Evolutionary conservation across 2,888 invertebrate genomes (phyloP), one percentile per base, ranked within the genome.

Genomic region (Augiades crinisus): DNA sequence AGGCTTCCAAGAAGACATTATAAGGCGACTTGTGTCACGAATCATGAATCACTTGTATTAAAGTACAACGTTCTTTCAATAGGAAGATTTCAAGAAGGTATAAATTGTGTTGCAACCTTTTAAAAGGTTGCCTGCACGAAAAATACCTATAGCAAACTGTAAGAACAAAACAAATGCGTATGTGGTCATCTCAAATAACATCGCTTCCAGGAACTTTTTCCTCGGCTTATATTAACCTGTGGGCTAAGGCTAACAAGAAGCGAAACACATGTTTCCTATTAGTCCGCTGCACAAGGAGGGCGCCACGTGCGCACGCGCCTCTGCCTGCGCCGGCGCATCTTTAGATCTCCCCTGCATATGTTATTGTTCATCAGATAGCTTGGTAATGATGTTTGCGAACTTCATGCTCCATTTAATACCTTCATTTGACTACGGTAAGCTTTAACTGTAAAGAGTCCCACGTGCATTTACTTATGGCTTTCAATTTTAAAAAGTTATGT

Each of bases 371-470:
- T 49, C 41, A 38, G 47, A 37, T 47, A 47, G 21, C 38, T 34
- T 17, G 41, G 10, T 41, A 49, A 49, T 36, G 47, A 49, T 49
- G 40, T 40, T 49, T 40, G 47, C 47, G 47, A 49, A 49, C 40
- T 49, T 40, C 40, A 33, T 8, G 47, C 22, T 24, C 17, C 47
- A 49, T 49, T 49, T 30, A 40, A 16, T 31, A 31, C 22, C 47
- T 33, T 22, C 21, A 31, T 31, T 36, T 13, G 21, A 22, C 33
- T 40, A 12, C 31, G 22, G 12, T 33, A n/a, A 8, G 21, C 31
- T 31, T 22, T 22, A 4, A 47, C 5, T 37, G 27, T 37, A 24
- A n/a, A n/a, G n/a, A n/a, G n/a, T n/a, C n/a, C n/a, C n/a, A n/a
- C n/a, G n/a, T n/a, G n/a, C n/a, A n/a, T n/a, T n/a, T n/a, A n/a